These are phyloP conservation scores for Zenarchopterus dispar DNA, from an alignment of 2,797 vertebrate species.

Conservation along the genomic window DNA sequence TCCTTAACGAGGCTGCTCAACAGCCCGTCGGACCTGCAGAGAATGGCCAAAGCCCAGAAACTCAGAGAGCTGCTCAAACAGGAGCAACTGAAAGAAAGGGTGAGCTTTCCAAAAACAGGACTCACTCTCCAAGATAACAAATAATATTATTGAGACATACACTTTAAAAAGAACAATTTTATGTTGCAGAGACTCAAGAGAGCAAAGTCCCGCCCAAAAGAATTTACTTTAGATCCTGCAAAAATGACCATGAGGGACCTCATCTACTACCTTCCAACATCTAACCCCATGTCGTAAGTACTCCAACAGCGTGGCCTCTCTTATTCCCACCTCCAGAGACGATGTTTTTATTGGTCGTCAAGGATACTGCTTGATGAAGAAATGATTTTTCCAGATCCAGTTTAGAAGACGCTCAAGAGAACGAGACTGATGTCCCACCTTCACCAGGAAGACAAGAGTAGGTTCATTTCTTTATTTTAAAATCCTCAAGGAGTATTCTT, in stretches of 20 bases:
- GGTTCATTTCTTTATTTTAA: constrained; percentile 20
- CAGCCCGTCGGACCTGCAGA: constrained; percentile 85
- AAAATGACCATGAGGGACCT: constrained; percentile 99
- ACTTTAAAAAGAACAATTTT: constrained; percentile 1
- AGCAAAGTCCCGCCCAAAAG: constrained; percentile 71
- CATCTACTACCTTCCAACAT: constrained; percentile 91
- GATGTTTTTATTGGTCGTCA: background rate
- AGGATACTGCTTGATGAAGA: background rate
- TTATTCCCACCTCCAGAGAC: background rate
- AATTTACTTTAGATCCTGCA: constrained; percentile 87
- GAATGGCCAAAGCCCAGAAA: constrained; percentile 89
- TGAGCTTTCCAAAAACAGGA: constrained; percentile 51
- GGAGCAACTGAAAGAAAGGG: constrained; percentile 90
- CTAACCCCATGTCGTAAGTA: constrained; percentile 96
- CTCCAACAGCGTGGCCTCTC: background rate
- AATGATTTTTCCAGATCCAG: constrained; percentile 75
- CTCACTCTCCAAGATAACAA: background rate
- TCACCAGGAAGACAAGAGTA: constrained; percentile 81
- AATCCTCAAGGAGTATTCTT: background rate
- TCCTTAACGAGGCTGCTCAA: constrained; percentile 76
- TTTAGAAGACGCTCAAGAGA: constrained; percentile 78
- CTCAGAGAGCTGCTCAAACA: constrained; percentile 90
- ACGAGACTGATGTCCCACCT: constrained; percentile 74
- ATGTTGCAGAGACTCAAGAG: constrained; percentile 82
- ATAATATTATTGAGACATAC: background rate